phyloP scores from a whole-genome alignment of 2,113 vertebrate species.

The Gymnarchus niloticus region DNA sequence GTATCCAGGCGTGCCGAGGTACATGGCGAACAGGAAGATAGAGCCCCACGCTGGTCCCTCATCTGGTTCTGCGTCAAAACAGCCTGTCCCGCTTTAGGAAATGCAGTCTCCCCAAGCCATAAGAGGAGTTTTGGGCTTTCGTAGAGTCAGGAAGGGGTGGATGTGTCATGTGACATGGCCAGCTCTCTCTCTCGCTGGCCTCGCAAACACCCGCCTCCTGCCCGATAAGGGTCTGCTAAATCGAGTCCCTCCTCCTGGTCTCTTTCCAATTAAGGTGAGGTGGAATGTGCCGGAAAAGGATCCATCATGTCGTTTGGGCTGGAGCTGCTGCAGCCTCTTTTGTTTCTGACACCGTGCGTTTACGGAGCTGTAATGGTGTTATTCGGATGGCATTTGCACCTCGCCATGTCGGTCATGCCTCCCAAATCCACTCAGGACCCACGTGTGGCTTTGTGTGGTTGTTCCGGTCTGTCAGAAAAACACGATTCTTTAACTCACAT shows the following conservation, averaged over 20 bases:
- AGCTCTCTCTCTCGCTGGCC: not conserved
- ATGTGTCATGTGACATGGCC: slow-evolving; percentile 16
- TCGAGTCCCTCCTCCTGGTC: not conserved
- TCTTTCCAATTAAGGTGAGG: slow-evolving; percentile 7
- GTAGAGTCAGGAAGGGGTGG: not conserved
- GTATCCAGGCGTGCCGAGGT: not conserved
- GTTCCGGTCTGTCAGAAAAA: not conserved
- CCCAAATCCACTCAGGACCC: not conserved
- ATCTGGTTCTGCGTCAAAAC: slow-evolving; percentile 28
- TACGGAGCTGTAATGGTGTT: not conserved
- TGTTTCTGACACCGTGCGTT: not conserved
- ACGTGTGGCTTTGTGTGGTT: not conserved
- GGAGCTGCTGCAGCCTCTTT: not conserved
- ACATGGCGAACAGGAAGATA: not conserved
- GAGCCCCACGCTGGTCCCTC: slow-evolving; percentile 35
- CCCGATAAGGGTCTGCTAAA: not conserved
- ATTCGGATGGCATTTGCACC: not conserved
- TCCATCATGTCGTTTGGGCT: not conserved
- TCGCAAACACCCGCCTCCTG: not conserved
- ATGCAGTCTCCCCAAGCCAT: slow-evolving; percentile 1
- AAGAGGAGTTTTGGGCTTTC: not conserved
- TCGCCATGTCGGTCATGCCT: not conserved
- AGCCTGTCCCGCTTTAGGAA: slow-evolving; percentile 36
- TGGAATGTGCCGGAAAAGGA: slow-evolving; percentile 12
- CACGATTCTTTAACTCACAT: not conserved